Conservation (phyloP, 2,888 invertebrate genomes). For the Cephalotes varians region DNA sequence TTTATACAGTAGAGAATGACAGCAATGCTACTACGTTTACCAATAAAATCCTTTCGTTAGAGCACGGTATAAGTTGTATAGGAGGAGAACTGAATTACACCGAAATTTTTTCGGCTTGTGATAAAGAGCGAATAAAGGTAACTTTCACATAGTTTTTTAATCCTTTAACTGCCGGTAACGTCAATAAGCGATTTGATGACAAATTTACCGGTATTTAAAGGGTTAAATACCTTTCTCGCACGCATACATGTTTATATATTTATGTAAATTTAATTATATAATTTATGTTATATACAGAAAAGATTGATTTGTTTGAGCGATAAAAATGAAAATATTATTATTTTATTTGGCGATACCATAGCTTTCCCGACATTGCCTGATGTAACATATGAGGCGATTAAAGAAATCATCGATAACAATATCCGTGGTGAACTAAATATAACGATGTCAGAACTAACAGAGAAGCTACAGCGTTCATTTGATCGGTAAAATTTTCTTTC, state of each 20-base stretch:
- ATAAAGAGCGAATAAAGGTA: no score
- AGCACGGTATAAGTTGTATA: no score
- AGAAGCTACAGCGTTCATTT: no score
- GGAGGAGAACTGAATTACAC: no score
- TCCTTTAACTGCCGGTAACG: no score
- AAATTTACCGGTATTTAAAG: no score
- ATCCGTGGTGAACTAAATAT: background rate
- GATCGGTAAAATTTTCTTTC: background rate
- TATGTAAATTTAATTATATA: background rate
- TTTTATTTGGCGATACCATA: background rate
- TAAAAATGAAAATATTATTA: background rate
- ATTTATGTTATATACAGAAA: background rate
- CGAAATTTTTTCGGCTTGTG: no score
- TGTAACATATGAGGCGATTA: background rate
- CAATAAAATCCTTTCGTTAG: no score
- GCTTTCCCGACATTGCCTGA: background rate
- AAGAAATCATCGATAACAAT: background rate
- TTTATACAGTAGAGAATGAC: background rate
- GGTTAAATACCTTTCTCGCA: no score
- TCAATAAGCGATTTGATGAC: no score
- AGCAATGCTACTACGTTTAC: background rate
- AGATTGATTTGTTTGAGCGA: background rate
- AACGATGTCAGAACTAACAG: background rate
- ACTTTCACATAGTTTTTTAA: no score
- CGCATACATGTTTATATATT: background rate